Evolutionary conservation across 2,113 vertebrate genomes (phyloP), one percentile per base, ranked within the genome.

Genomic region (Paraplagusia blochii): DNA sequence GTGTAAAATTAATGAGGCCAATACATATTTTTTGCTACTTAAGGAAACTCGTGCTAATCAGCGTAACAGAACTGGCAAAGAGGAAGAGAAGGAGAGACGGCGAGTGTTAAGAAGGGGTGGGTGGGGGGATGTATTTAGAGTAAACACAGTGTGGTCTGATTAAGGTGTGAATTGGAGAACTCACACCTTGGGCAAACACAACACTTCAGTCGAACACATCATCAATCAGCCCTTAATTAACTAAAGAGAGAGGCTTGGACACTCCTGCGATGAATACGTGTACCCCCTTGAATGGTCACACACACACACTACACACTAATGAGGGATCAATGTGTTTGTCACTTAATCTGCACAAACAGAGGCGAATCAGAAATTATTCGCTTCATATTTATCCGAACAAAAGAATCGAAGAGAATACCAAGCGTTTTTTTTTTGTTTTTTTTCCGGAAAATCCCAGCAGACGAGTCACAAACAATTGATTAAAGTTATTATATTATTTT

Each of bases 181-280:
- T 85, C 83, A 80, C 83, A 89, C 87, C 86, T 83, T 87, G 58
- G 64, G 74, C 84, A 88, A 88, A 86, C 75, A 87, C 72, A 79
- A 74, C 74, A 82, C 76, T 74, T 72, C 47, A 76, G 69, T 63
- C 58, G 45, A 77, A 85, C 78, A 82, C 81, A 77, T 79, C 85
- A 88, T 90, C 85, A 87, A 89, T 90, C 82, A 89, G 63, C 53
- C 76, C 67, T 78, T 87, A 84, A 88, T 90, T 88, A 87, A 85
- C 80, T 81, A 68, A 76, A 84, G 71, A 63, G 44, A 62, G 63
- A 40, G 58, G 63, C 67, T 77, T 58, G 38, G 74, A 83, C 59
- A 71, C 58, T 63, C 19, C 10, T 69, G 80, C 19, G 58, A 78
- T 80, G 69, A 81, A 68, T 72, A 69, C n/a, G 42, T 53, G 34